phyloP scores from a whole-genome alignment of 2,797 vertebrate genomes.

The Rhodeus uyekii region DNA sequence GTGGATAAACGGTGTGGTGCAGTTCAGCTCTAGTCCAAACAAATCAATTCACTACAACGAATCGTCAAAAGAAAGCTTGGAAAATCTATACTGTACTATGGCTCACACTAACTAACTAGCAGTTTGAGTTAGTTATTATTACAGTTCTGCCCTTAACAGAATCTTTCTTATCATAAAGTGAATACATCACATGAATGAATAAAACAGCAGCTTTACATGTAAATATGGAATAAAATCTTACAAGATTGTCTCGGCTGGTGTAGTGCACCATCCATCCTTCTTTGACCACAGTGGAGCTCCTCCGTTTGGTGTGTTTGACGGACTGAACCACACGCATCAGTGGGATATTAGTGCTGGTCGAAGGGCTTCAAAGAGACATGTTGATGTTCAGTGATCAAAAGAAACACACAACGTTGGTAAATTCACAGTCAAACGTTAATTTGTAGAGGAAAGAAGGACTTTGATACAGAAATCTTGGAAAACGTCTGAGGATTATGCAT shows the following conservation, averaged over 20 bases:
- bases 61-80: background rate
- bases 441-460: background rate
- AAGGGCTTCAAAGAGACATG: constrained; percentile 70
- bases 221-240: constrained; percentile 64
- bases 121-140: background rate
- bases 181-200: constrained; percentile 31
- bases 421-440: background rate
- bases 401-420: background rate
- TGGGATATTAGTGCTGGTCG: constrained; percentile 86
- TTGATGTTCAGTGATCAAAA: background rate
- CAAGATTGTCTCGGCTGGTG: constrained; percentile 84
- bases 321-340: constrained; percentile 87
- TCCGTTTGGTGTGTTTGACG: constrained; percentile 84
- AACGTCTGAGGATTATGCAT: background rate
- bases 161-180: background rate
- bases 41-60: background rate
- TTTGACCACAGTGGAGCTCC: constrained; percentile 83
- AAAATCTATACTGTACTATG: background rate
- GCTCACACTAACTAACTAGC: background rate
- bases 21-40: no score
- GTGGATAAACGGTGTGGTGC: no score
- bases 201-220: background rate
- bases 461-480: background rate
- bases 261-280: constrained; percentile 89
- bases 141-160: background rate